Evolutionary conservation across 2,797 vertebrate species (phyloP), one percentile per base, ranked within the genome.

Genomic region (Rhadinocentrus ornatus): DNA sequence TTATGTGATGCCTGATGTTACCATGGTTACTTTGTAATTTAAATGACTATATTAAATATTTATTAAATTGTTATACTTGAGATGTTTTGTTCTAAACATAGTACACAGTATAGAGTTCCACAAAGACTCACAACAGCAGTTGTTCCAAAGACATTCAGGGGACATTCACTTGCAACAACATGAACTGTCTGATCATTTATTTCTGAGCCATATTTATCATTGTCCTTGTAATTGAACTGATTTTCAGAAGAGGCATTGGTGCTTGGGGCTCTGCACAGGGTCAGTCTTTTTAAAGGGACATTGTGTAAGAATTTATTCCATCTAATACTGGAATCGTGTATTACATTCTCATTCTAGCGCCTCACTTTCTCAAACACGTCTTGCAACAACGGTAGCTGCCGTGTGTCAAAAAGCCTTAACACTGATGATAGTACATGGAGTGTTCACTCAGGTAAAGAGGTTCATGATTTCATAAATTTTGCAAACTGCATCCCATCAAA

Each of bases 141-240:
- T 31, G 35, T 22, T 41, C 13, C 6, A 27, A 27, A 60, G 11
- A 54, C 6, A 1, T 62, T 59, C 8, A 7, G 31, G 24, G 26
- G 32, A 80, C 58, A 62, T 71, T 81, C 32, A 46, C 16, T 70
- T 64, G 4, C 2, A 41, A 59, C 59, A 68, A 52, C 24, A 44
- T 29, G 24, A 41, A 39, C 24, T 29, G 16, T 65, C 60, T 31
- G 24, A 62, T 26, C 6, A 57, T 22, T 52, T 20, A 15, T 22
- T 39, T 62, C 20, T 48, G 13, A 37, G 3, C 4, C 26, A 5
- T 53, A 16, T 56, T 62, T 62, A 37, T 44, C 22, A 4, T 31
- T 12, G 35, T 53, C 48, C 35, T 26, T 62, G 20, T n/a, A 46
- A 8, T 46, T 46, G 3, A 29, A 8, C 6, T 26, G 26, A 22